Conservation (phyloP, 2,797 vertebrate genomes). For the Adelosebastes latens region DNA sequence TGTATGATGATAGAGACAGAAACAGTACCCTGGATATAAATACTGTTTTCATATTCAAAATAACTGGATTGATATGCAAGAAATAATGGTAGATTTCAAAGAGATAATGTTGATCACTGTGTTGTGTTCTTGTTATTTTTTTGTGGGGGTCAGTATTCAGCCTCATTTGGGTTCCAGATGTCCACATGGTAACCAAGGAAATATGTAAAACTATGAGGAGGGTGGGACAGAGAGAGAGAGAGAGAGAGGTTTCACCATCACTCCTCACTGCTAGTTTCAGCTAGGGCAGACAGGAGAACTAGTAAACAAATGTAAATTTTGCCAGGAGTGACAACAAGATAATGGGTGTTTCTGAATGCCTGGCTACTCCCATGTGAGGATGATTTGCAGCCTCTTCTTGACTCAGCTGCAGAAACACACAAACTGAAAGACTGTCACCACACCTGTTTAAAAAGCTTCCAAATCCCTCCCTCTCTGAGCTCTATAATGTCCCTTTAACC, state of each 20-base stretch:
- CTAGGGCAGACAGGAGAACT: not conserved
- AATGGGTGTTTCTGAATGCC: not conserved
- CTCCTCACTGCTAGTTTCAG: slow-evolving; percentile 36
- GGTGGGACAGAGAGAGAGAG: not conserved
- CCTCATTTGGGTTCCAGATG: not conserved
- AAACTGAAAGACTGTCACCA: not conserved
- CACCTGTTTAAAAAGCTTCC: not conserved
- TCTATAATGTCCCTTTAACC: not conserved
- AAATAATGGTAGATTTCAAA: not conserved
- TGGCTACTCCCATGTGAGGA: slow-evolving; percentile 1
- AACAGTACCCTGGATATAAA: not conserved
- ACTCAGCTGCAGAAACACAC: not conserved
- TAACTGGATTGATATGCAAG: not conserved
- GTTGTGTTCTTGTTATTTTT: not conserved
- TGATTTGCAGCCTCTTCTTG: not conserved
- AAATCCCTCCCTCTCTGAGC: no score
- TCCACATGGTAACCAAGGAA: slow-evolving; percentile 7
- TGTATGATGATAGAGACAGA: not conserved
- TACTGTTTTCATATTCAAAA: not conserved
- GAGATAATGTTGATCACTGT: not conserved
- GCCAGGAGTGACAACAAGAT: slow-evolving; percentile 1
- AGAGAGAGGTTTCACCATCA: not conserved
- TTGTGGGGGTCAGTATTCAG: not conserved
- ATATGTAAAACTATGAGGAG: slow-evolving; percentile 10
- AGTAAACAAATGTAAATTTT: slow-evolving; percentile 50